phyloP scores from a whole-genome alignment of 2,113 vertebrate genomes.

The Passer montanus region DNA sequence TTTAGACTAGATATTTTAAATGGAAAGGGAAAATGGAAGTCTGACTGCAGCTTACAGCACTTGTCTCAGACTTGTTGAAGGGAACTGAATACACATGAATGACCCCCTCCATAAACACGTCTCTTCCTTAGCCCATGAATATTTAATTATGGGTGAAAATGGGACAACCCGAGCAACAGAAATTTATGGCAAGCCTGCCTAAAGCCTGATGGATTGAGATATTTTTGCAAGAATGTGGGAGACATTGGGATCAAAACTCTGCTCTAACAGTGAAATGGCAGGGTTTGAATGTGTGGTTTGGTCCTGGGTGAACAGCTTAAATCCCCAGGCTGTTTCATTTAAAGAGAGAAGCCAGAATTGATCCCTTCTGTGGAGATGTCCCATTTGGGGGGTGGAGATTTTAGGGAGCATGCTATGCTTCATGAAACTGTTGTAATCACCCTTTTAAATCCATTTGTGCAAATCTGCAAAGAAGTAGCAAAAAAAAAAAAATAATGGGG shows the following conservation, averaged over 20 bases:
- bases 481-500: not conserved
- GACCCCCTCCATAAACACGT: not conserved
- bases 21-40: not conserved
- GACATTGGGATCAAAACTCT: not conserved
- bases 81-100: not conserved
- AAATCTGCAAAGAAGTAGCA: not conserved
- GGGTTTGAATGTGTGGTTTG: not conserved
- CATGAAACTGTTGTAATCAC: not conserved
- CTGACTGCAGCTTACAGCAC: not conserved
- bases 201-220: not conserved
- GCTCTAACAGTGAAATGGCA: not conserved
- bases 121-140: not conserved
- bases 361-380: not conserved
- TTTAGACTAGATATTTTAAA: not conserved
- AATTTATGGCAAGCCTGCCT: not conserved
- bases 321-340: not conserved
- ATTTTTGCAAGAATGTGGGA: not conserved
- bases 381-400: not conserved
- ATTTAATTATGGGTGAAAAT: constrained; percentile 10
- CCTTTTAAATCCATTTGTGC: not conserved
- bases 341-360: not conserved
- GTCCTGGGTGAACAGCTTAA: not conserved
- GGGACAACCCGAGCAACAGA: not conserved
- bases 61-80: not conserved
- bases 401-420: not conserved